These are phyloP conservation scores for Chromoteleia sp. DNA, from an alignment of 2,888 invertebrate genomes.

Conservation along the genomic window DNA sequence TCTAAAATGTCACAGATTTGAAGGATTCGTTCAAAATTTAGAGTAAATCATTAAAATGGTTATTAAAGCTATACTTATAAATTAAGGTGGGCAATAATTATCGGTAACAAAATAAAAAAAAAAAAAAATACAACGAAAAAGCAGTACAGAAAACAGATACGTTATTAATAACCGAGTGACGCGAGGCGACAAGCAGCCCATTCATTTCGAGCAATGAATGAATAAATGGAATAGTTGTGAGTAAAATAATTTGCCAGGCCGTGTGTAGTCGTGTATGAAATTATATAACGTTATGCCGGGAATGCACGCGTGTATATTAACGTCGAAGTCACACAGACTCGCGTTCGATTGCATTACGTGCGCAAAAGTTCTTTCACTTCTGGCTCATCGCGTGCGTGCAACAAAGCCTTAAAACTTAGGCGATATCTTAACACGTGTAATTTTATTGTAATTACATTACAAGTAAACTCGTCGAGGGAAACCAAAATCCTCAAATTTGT, in stretches of 20 bases:
- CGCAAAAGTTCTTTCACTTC: conserved; percentile 45
- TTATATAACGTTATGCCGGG: conserved; percentile 39
- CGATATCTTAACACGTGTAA: conserved; percentile 36
- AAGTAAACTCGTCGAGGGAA: conserved; percentile 21
- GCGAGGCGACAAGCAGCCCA: conserved; percentile 37
- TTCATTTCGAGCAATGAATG: conserved; percentile 55
- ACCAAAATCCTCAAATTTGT: too few species aligned
- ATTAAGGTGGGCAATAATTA: too few species aligned
- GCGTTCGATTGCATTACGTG: conserved; percentile 31
- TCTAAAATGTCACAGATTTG: too few species aligned
- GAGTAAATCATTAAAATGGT: too few species aligned
- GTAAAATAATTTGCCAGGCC: conserved; percentile 30
- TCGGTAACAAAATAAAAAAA: too few species aligned
- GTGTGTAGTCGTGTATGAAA: conserved; percentile 36
- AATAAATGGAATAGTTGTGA: conserved; percentile 46
- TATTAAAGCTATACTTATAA: too few species aligned
- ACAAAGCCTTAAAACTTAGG: conserved; percentile 57
- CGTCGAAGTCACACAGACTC: conserved; percentile 24
- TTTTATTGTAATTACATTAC: conserved; percentile 19
- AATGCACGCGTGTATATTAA: conserved; percentile 28
- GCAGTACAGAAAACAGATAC: too few species aligned
- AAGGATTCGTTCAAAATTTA: too few species aligned
- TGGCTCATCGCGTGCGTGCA: conserved; percentile 50
- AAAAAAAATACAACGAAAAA: too few species aligned
- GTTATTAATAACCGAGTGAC: conserved; percentile 34